Conservation (phyloP, 1,140 invertebrate genomes). For the Meloidogyne hapla region DNA sequence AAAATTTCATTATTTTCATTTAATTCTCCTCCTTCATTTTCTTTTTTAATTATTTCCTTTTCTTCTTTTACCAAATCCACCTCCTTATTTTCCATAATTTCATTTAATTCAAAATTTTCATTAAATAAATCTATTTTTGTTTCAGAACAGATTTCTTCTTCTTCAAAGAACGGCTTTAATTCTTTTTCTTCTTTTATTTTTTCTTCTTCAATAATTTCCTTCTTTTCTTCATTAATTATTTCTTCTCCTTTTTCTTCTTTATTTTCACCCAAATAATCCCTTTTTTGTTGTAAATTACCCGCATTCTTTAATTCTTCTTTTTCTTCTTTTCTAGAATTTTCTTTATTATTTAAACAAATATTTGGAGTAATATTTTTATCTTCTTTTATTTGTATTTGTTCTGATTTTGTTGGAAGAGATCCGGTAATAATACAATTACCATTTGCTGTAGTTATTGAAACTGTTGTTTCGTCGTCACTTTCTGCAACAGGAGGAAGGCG, state of each 20-base stretch:
- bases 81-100: not conserved
- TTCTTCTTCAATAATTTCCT: not conserved
- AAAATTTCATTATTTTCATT: too few relatives aligned
- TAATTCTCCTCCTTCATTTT: not conserved
- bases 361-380: not conserved
- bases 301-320: not conserved
- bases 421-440: not conserved
- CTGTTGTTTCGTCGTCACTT: slow-evolving; percentile 19
- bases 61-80: not conserved
- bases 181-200: not conserved
- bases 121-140: not conserved
- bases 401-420: not conserved
- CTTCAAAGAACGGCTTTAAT: not conserved
- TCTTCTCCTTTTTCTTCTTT: not conserved
- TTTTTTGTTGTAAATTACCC: not conserved
- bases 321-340: not conserved
- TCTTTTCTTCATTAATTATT: not conserved
- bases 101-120: not conserved
- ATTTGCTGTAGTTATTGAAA: not conserved
- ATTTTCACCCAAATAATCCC: not conserved
- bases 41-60: not conserved
- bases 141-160: not conserved
- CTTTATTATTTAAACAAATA: not conserved
- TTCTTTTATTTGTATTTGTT: not conserved
- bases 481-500: slow-evolving; percentile 18